A percentile compares a stretch with the other conserved stretches of the same genome.
These are phyloP conservation scores for Tragelaphus scriptus DNA, from an alignment of 2,113 vertebrate genomes.

Conservation along the genomic window DNA sequence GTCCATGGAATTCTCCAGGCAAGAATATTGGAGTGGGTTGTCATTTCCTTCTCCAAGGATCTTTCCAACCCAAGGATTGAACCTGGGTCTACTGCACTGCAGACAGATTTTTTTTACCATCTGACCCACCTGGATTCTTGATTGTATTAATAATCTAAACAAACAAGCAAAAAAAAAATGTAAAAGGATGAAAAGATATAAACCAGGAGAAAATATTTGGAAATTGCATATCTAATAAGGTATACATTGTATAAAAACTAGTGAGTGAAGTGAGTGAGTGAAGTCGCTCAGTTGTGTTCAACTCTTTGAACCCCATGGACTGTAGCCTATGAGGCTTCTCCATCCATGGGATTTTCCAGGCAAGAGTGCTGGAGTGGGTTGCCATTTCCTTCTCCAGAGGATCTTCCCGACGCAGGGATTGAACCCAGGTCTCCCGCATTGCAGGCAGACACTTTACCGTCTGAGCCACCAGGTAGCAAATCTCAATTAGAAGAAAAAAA, in stretches of 20 bases:
- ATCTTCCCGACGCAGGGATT: too few species aligned
- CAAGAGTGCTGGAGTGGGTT: too few species aligned
- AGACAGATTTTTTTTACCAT: not conserved
- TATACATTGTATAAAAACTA: not conserved
- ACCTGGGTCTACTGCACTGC: not conserved
- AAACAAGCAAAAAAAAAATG: not conserved
- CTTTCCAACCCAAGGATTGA: not conserved
- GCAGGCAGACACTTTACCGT: too few species aligned
- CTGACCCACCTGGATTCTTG: not conserved
- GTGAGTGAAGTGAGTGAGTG: too few species aligned
- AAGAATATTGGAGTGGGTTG: not conserved
- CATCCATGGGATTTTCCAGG: too few species aligned
- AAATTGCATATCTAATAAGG: not conserved
- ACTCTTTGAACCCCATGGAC: too few species aligned
- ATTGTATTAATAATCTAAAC: not conserved
- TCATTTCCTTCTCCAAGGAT: not conserved
- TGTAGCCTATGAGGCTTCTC: too few species aligned
- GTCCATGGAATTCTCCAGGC: not conserved
- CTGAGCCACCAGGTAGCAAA: not conserved
- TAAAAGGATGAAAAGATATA: not conserved
- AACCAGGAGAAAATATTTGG: not conserved
- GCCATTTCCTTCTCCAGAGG: too few species aligned
- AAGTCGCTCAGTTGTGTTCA: too few species aligned
- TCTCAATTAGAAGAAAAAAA: not conserved
- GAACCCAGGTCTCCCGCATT: too few species aligned